A percentile compares a stretch with the other conserved stretches of the same genome.
phyloP scores from a whole-genome alignment of 2,888 invertebrate species.

The Ennomos fuscantarius region DNA sequence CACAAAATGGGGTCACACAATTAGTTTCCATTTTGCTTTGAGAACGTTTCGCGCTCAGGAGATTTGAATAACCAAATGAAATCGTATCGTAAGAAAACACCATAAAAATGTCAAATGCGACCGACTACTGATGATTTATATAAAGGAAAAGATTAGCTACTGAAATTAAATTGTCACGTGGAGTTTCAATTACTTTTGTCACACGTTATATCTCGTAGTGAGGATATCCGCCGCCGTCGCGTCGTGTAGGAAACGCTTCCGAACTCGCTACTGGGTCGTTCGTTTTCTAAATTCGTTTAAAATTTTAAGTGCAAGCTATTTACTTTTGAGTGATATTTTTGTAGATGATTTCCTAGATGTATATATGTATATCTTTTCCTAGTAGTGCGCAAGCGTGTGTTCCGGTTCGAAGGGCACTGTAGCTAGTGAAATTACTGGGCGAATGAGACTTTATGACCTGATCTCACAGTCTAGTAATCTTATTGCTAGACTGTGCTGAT shows the following conservation, averaged over 20 bases:
- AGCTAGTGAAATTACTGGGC: no score
- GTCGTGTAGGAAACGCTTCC: constrained; percentile 5
- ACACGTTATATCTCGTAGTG: constrained; percentile 25
- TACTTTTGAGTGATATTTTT: no score
- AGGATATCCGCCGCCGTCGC: constrained; percentile 13
- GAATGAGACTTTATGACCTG: no score
- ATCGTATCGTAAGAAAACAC: constrained; percentile 28
- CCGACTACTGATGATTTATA: constrained; percentile 30
- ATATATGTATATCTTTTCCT: no score
- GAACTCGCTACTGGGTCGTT: constrained; percentile 6
- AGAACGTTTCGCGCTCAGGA: constrained; percentile 18
- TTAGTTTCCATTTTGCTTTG: constrained; percentile 12
- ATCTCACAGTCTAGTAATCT: no score
- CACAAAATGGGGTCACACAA: constrained; percentile 4
- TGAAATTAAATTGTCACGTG: constrained; percentile 43
- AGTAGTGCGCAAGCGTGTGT: no score
- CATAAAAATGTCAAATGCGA: constrained; percentile 30
- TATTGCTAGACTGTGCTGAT: no score
- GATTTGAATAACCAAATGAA: constrained; percentile 22
- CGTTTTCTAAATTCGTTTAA: constrained; percentile 14
- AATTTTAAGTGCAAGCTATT: neutral
- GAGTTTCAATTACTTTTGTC: constrained; percentile 48
- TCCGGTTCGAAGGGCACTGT: no score
- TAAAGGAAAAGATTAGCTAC: constrained; percentile 28
- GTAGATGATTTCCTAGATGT: no score